Evolutionary conservation across 2,797 vertebrate species (phyloP).

Genomic region (Crypturellus tataupa): DNA sequence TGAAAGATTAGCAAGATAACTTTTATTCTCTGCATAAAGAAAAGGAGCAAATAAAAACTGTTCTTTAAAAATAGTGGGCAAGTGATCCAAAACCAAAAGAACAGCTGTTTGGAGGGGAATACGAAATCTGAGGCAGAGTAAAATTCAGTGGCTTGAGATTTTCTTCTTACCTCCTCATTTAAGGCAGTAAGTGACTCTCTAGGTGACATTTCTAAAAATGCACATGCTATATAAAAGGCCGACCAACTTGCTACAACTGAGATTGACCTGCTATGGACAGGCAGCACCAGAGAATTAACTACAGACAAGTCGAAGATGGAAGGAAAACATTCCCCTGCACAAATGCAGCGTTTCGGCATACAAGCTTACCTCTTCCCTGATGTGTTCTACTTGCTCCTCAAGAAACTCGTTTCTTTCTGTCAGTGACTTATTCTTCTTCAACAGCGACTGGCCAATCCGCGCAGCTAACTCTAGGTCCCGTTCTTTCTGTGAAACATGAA

Average conservation of each 20-base stretch:
- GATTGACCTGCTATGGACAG: neutral
- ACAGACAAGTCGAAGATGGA: neutral
- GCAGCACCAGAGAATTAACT: neutral
- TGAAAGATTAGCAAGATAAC: neutral
- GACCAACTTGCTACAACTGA: neutral
- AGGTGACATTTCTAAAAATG: neutral
- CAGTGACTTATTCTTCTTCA: slow-evolving; percentile 98
- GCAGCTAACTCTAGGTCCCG: slow-evolving; percentile 97
- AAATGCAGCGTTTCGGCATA: neutral
- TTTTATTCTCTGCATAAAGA: neutral
- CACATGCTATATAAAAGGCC: neutral
- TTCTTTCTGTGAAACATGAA: slow-evolving; percentile 88
- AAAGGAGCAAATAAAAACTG: neutral
- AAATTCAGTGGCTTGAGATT: neutral
- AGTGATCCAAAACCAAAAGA: neutral
- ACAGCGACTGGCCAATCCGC: slow-evolving; percentile 95
- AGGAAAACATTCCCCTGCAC: neutral
- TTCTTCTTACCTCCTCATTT: neutral
- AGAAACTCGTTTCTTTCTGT: slow-evolving; percentile 94
- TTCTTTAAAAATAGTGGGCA: neutral
- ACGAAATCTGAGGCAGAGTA: neutral
- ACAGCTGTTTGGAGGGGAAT: neutral
- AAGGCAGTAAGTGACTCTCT: neutral
- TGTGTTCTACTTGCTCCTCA: slow-evolving; percentile 96
- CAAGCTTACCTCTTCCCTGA: slow-evolving; percentile 92